Evolutionary conservation across 2,113 vertebrate genomes (phyloP), one percentile per base, ranked within the genome.

Genomic region (Chauna torquata): DNA sequence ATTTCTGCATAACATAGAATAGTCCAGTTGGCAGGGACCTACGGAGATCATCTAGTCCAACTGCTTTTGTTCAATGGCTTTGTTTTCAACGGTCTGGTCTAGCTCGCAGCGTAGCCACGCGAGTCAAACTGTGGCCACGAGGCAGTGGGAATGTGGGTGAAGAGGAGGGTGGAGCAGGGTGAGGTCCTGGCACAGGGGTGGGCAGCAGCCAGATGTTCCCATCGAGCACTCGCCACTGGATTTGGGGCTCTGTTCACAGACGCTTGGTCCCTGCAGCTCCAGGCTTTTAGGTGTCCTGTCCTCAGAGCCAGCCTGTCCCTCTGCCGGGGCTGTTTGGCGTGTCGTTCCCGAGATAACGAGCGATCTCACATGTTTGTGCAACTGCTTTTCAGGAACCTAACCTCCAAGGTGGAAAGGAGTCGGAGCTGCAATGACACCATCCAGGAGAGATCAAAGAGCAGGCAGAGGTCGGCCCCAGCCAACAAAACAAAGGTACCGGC

Each of bases 391-490:
- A 99, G 98, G 96, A 98, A 97, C 93, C 97, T 98, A 45, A 99
- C 96, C 34, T 80, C 94, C 83, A 98, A 97, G 79, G 94, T 98
- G 90, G 98, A 99, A 69, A 97, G 99, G 96, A 99, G 99, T 92
- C 99, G 98, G 82, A 99, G 99, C 96, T 99, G 99, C 97, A 99
- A 96, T 0, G 99, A 99, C 78, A 97, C 99, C 14, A 86, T 98
- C 82, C 97, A 97, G 50, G 99, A 99, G 64, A 94, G 98, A 95
- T 97, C 96, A 24, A 99, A 98, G 96, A 97, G 94, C 95, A 98
- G 98, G 94, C 96, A 98, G 83, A 96, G 97, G 84, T 95, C 97
- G 30, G 96, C 95, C 44, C 96, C 97, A 10, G 24, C 94, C 90
- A 96, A 52, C 94, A 98, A 96, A 96, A 90, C 97, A 42, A 98